Evolutionary conservation across 2,797 vertebrate genomes (phyloP), one percentile per base, ranked within the genome.

Genomic region (Rhyacichthys aspro): DNA sequence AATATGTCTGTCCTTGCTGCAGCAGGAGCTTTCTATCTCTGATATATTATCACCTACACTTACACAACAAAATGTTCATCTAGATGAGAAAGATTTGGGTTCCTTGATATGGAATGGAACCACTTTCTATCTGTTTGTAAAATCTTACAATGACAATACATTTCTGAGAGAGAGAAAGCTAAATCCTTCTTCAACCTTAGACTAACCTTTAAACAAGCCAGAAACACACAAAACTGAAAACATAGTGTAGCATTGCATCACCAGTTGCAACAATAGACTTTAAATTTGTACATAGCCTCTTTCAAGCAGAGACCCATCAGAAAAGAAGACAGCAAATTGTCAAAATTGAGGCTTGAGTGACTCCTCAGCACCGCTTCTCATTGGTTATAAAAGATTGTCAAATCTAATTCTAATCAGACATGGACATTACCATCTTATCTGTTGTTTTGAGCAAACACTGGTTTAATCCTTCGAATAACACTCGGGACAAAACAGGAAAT

Each of bases 381-480:
- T n/a, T n/a, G n/a, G n/a, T n/a, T n/a, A n/a, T n/a, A n/a, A n/a
- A n/a, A n/a, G 46, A 56, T 15, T 44, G 38, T 36, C 8, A 59
- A 67, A 60, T 3, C 15, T 60, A 36, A 67, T 48, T 67, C 46
- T 39, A 23, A 45, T 68, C 47, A 56, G 60, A 72, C 64, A 43
- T 0, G 11, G 52, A 42, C 16, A 28, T 67, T 48, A 61, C 0
- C 52, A 56, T 69, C 44, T 38, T 43, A 49, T 66, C 59, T 69
- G 55, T 7, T 49, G 64, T 58, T 11, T 43, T 10, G 11, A 60
- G 68, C 46, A 69, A 76, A 69, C 56, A 46, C 14, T 15, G 18
- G 36, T 32, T 39, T 62, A 72, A 69, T 65, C 48, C 56, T 9
- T 63, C 37, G 42, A 55, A 53, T n/a, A 44, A 47, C 59, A 58